Evolutionary conservation across 2,113 vertebrate species (phyloP).

Genomic region (Danionella cerebrum): DNA sequence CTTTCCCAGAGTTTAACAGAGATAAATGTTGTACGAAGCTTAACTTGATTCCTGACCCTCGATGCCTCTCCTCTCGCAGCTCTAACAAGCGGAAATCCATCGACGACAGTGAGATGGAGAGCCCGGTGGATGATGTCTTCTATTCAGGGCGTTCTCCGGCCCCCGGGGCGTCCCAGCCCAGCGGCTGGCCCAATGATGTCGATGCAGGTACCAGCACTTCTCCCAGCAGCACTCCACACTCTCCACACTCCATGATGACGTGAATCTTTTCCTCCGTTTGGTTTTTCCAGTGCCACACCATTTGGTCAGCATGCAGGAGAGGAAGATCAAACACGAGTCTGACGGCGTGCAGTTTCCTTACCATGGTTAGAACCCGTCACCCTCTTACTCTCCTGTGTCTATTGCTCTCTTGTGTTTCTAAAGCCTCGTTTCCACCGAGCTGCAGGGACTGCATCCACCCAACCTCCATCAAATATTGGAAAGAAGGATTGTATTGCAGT

Average conservation of each 20-base stretch:
- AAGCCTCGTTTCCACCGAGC: no score
- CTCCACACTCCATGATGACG: slow-evolving; percentile 56
- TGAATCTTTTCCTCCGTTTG: slow-evolving; percentile 69
- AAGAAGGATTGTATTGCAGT: no score
- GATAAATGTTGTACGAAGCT: no score
- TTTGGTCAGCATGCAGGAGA: slow-evolving; percentile 73
- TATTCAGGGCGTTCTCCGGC: slow-evolving; percentile 87
- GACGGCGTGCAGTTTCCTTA: slow-evolving; percentile 74
- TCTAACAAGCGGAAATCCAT: slow-evolving; percentile 93
- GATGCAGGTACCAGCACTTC: slow-evolving; percentile 71
- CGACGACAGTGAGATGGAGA: slow-evolving; percentile 94
- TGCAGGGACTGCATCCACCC: no score
- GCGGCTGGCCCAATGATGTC: slow-evolving; percentile 87
- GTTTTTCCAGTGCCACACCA: slow-evolving; percentile 72
- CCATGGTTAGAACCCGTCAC: slow-evolving; percentile 66
- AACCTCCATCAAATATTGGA: no score
- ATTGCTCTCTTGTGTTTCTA: no score
- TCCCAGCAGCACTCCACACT: background rate
- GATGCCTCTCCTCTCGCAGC: slow-evolving; percentile 51
- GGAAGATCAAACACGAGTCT: slow-evolving; percentile 72
- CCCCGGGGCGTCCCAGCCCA: slow-evolving; percentile 83
- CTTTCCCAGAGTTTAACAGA: no score
- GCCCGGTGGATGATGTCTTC: slow-evolving; percentile 92
- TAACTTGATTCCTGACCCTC: background rate
- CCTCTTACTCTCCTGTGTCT: slow-evolving; percentile 38